A percentile compares a stretch with the other conserved stretches of the same genome.
phyloP scores from a whole-genome alignment of 2,113 vertebrate genomes.

The Pluvianellus socialis region DNA sequence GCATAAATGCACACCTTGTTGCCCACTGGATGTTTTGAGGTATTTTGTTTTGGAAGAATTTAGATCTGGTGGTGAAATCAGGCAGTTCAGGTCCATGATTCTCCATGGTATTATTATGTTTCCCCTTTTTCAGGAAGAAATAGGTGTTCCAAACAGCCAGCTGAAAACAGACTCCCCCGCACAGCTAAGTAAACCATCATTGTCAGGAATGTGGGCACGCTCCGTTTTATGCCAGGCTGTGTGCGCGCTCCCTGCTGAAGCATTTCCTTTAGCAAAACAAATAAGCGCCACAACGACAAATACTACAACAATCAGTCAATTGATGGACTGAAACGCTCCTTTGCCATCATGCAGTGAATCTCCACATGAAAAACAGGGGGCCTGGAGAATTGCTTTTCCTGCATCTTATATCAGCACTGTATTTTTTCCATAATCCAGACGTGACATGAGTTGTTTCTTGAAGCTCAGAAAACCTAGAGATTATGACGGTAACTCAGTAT shows the following conservation, averaged over 20 bases:
- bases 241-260: constrained; percentile 3
- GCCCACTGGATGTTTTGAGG: constrained; percentile 15
- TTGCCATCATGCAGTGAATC: background rate
- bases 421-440: background rate
- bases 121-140: constrained; percentile 18
- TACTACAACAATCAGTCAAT: constrained; percentile 21
- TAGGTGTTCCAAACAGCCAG: background rate
- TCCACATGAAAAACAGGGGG: background rate
- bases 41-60: constrained; percentile 58
- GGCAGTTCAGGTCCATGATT: background rate
- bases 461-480: background rate
- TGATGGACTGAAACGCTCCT: background rate
- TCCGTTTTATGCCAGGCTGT: background rate
- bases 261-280: constrained; percentile 52
- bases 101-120: background rate
- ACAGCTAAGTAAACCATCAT: constrained; percentile 45
- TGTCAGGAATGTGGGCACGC: constrained; percentile 2
- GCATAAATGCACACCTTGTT: constrained; percentile 11
- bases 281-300: background rate
- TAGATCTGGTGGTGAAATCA: constrained; percentile 5
- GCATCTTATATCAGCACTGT: background rate
- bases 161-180: background rate
- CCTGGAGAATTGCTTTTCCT: background rate
- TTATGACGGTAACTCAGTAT: background rate
- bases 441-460: fast-evolving